Percentiles rank a stretch among this genome's conserved stretches.
Evolutionary conservation across 92 coral and sea anemone genomes (phyloP).

Genomic region (Siderastrea siderea): DNA sequence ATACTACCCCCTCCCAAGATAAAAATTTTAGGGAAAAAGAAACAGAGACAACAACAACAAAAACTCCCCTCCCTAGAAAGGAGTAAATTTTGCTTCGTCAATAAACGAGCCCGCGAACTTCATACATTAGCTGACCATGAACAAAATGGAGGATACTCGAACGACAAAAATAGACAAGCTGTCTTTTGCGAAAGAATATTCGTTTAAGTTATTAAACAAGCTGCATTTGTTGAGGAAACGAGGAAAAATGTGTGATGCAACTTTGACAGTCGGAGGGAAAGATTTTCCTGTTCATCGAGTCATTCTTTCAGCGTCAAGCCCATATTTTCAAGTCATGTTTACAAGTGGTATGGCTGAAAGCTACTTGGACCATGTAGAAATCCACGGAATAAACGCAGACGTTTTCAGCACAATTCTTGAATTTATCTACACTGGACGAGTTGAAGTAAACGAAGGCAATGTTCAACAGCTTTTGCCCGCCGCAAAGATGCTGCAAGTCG

Average conservation of each 20-base stretch:
- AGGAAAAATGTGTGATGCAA: constrained; percentile 86
- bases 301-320: constrained; percentile 85
- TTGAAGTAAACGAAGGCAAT: constrained; percentile 80
- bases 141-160: constrained; percentile 35
- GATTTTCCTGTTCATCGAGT: constrained; percentile 80
- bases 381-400: constrained; percentile 81
- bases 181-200: constrained; percentile 65
- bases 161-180: neutral
- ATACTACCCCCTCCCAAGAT: neutral
- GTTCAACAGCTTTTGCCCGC: constrained; percentile 94
- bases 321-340: constrained; percentile 89
- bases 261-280: constrained; percentile 71
- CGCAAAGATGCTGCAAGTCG: constrained; percentile 94
- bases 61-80: neutral
- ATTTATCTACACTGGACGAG: constrained; percentile 90
- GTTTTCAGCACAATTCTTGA: constrained; percentile 80
- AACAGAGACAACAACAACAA: neutral
- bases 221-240: constrained; percentile 74
- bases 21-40: neutral
- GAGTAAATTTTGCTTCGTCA: neutral
- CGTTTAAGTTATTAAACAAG: constrained; percentile 64
- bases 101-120: constrained; percentile 34
- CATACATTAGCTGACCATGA: neutral
- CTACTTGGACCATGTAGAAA: constrained; percentile 63
- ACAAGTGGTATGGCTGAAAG: constrained; percentile 92